Base-by-base conservation (phyloP, 2,888 invertebrate genomes). In the Rhyacophila evoluta region DNA sequence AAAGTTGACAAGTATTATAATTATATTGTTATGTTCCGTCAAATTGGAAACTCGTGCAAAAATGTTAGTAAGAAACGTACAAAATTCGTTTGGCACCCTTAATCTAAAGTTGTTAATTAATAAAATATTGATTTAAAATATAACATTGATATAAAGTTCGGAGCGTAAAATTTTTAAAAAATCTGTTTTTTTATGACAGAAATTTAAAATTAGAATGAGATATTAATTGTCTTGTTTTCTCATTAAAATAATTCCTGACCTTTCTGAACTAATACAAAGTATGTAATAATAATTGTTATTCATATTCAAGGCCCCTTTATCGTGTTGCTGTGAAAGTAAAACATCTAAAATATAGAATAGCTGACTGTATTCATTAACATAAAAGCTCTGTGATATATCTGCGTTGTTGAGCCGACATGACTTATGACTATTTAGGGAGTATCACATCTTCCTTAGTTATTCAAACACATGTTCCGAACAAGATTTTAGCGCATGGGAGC, bases 351-450 rank as follows among this genome's bases (percentile, higher is more conserved):
- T 41, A 15, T 41, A 41, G 12, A 41, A 41, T 25, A 28, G 68
- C 78, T 38, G 72, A 67, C 72, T 75, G 69, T 73, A 74, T 81
- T 81, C 81, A 81, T 81, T 81, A 81, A 68, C 81, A 81, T 81
- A 81, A 81, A 77, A 81, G 81, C 79, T 37, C 39, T 67, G 69
- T 81, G 77, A 79, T 79, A 79, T 79, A 81, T 77, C 38, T 72
- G 74, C 12, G 29, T 69, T 71, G 70, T 73, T 77, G 76, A 77
- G 41, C 77, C 37, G 80, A 79, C 81, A 72, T 81, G 81, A 81
- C 79, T 81, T 81, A 81, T 72, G 77, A 74, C 77, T 39, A 71
- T 72, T 78, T 74, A 36, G 67, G 74, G 78, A 73, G 74, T 55
- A 74, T 55, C 75, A 72, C 25, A 28, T 69, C 75, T 77, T 77